phyloP scores from a whole-genome alignment of 2,113 vertebrate genomes.

The Danio rerio region DNA sequence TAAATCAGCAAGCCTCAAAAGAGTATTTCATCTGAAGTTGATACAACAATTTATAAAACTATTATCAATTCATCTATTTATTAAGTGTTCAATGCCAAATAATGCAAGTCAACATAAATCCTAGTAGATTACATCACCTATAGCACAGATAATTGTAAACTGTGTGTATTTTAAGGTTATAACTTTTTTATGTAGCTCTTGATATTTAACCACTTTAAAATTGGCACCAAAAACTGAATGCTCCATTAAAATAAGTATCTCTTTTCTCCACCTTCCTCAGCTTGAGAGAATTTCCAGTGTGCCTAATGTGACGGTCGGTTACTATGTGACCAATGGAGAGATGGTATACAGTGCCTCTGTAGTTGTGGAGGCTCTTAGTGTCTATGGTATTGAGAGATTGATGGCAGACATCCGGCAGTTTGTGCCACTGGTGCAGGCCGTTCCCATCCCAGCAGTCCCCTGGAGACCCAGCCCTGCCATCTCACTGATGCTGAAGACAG shows the following conservation, averaged over 20 bases:
- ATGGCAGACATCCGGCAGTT: conserved; percentile 88
- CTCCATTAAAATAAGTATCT: background rate
- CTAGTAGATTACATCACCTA: too few relatives aligned
- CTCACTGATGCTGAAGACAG: conserved; percentile 91
- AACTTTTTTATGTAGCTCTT: too few relatives aligned
- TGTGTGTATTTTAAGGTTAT: too few relatives aligned
- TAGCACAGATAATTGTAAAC: too few relatives aligned
- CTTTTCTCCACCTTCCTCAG: conserved; percentile 64
- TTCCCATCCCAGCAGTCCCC: conserved; percentile 82
- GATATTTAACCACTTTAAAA: too few relatives aligned
- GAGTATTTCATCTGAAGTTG: too few relatives aligned
- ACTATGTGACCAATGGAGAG: conserved; percentile 84
- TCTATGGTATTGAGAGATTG: conserved; percentile 86
- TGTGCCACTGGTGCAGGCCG: conserved; percentile 85
- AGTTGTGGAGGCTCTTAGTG: conserved; percentile 80
- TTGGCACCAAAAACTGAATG: background rate
- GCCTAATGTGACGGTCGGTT: conserved; percentile 89
- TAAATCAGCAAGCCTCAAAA: too few relatives aligned
- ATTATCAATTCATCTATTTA: too few relatives aligned
- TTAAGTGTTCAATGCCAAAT: too few relatives aligned
- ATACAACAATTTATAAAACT: too few relatives aligned
- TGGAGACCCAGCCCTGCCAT: conserved; percentile 85
- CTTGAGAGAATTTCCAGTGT: conserved; percentile 88
- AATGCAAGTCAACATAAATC: too few relatives aligned
- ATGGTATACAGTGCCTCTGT: conserved; percentile 86